These are phyloP conservation scores for Campoplex capitator DNA, from an alignment of 2,888 invertebrate genomes.

Conservation along the genomic window DNA sequence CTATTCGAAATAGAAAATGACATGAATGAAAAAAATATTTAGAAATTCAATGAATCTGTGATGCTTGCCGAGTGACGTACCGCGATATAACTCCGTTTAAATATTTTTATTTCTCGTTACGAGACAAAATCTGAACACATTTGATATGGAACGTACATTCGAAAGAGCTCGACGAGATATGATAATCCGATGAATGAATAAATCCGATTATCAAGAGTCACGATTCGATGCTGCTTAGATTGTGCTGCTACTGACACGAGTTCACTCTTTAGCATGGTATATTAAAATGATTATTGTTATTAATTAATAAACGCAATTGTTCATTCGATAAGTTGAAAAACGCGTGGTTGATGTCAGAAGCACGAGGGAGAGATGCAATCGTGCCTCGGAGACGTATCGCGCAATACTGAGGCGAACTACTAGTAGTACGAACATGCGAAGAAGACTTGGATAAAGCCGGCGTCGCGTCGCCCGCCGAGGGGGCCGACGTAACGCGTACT, in stretches of 20 bases:
- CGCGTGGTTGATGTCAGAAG: conserved; percentile 53
- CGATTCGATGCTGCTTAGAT: not conserved
- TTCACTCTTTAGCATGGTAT: conserved; percentile 5
- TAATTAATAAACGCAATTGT: too few species aligned
- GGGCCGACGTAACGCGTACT: conserved; percentile 55
- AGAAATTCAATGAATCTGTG: not conserved
- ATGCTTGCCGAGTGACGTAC: not conserved
- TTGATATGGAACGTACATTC: not conserved
- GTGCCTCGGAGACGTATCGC: conserved; percentile 55
- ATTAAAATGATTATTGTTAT: not conserved
- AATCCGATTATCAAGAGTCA: conserved; percentile 11
- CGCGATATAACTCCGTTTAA: not conserved
- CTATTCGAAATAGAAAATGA: not conserved
- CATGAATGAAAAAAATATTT: not conserved
- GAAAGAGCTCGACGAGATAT: not conserved
- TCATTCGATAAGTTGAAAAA: conserved; percentile 8
- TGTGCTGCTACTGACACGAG: not conserved
- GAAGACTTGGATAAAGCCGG: conserved; percentile 44
- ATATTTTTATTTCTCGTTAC: not conserved
- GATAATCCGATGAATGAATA: conserved; percentile 6
- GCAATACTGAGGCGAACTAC: conserved; percentile 56
- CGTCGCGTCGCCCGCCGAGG: conserved; percentile 54
- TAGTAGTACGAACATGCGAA: conserved; percentile 19
- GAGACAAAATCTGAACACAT: not conserved
- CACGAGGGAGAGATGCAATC: conserved; percentile 56